phyloP scores from a whole-genome alignment of 2,113 vertebrate genomes.

The Axis porcinus region DNA sequence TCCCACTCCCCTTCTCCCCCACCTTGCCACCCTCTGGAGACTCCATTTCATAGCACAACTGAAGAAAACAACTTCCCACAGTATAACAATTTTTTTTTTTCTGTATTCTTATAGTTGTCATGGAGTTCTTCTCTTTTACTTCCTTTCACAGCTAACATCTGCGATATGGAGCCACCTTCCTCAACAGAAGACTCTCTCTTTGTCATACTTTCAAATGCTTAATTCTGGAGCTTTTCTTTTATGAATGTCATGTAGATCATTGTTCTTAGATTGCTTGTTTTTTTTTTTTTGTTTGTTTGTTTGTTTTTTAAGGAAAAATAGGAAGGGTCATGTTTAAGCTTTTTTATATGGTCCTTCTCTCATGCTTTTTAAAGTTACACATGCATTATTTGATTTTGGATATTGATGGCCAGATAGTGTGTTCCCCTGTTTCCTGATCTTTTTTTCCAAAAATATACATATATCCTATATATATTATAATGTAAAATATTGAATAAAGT shows the following conservation, averaged over 20 bases:
- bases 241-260: background rate
- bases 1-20: background rate
- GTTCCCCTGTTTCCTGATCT: background rate
- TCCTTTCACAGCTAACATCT: background rate
- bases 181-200: background rate
- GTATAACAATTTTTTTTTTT: background rate
- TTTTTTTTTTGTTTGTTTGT: background rate
- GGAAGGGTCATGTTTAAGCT: background rate
- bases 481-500: background rate
- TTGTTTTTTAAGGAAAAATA: background rate
- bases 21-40: background rate
- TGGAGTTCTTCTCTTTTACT: background rate
- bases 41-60: background rate
- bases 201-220: background rate
- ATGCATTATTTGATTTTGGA: background rate
- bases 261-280: background rate
- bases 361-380: background rate
- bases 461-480: background rate
- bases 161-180: background rate
- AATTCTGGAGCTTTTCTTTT: background rate
- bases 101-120: background rate
- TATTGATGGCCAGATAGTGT: background rate
- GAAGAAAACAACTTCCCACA: background rate
- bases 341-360: background rate
- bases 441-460: background rate